These are phyloP conservation scores for Andrena hattorfiana DNA, from an alignment of 2,888 invertebrate genomes.

Conservation along the genomic window DNA sequence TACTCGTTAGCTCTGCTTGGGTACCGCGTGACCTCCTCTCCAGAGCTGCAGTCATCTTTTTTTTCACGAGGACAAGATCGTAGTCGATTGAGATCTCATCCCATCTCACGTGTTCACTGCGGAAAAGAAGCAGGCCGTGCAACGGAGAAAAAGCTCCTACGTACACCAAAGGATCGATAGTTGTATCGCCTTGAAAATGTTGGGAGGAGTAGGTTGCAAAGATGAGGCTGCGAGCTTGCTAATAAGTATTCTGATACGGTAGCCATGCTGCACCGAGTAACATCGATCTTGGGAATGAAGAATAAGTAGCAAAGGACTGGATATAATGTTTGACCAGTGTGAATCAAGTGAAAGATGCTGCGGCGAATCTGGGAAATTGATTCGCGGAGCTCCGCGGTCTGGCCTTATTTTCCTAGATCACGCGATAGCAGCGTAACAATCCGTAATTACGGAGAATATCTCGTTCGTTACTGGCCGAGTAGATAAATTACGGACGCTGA, in stretches of 20 bases:
- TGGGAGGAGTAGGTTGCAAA: conserved; percentile 30
- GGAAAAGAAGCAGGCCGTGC: not conserved
- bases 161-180: conserved; percentile 26
- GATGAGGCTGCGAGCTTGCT: conserved; percentile 24
- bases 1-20: conserved; percentile 10
- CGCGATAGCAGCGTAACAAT: conserved; percentile 13
- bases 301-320: no score
- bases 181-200: conserved; percentile 37
- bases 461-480: not conserved
- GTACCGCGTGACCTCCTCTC: not conserved
- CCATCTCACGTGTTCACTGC: not conserved
- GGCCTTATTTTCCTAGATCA: not conserved
- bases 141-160: not conserved
- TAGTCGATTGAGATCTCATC: conserved; percentile 11
- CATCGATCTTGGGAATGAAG: not conserved
- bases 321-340: no score
- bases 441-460: not conserved
- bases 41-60: not conserved
- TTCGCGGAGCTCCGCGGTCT: not conserved
- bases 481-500: conserved; percentile 1
- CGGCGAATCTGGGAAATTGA: not conserved
- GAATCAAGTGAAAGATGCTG: not conserved
- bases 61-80: not conserved
- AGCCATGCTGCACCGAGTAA: conserved; percentile 13
- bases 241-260: conserved; percentile 36